Base-by-base conservation (phyloP, 2,888 invertebrate genomes). In the Camponotus fellah region DNA sequence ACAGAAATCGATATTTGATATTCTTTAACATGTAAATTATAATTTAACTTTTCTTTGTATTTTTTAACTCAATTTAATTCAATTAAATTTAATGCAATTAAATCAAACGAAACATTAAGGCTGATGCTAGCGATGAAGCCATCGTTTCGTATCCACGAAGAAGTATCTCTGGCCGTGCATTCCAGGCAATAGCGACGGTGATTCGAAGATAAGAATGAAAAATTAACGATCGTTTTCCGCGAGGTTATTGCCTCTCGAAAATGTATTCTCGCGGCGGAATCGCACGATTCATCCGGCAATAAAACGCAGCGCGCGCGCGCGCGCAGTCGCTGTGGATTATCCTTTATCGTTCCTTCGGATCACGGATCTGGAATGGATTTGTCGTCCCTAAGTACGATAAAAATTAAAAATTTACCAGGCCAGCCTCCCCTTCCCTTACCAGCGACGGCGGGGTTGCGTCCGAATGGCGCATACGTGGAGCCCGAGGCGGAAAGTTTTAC, bases 331-430 rank as follows among this genome's bases (percentile, higher is more conserved):
- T 65, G 81, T 37, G 84, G 64, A 85, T 89, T 83, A 82, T 84
- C 80, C 62, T 65, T 65, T 88, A 90, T 90, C 90, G 72, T 72
- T 34, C 34, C 66, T 89, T 89, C 83, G 90, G 76, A 90, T 90
- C 89, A 65, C 83, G 65, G 77, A 75, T 62, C 64, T 84, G 84
- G 88, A 89, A 84, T 83, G 90, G 90, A 90, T 90, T 90, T 87
- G 87, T 84, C 85, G 84, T 88, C 76, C 68, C 83, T 4, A 76
- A 82, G 90, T 53, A 83, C 86, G 81, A 91, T 91, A 91, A 91
- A 91, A 91, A 91, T 91, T 87, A 91, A 91, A 88, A 90, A 91
- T 91, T 91, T 89, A 91, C 86, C 53, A 53, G 34, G 66, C 40
- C 40, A 46, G 72, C 58, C 46, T 32, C 79, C 49, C 66, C 53